Evolutionary conservation across 1,140 invertebrate species (phyloP).

Genomic region (Drosophila melanogaster): Release_6_plus_ISO1_MT NT_037436.4:8960001-8960500

Average conservation of each 20-base stretch:
- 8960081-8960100: slow-evolving; percentile 88
- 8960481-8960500: slow-evolving; percentile 84
- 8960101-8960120: slow-evolving; percentile 89
- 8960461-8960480: slow-evolving; percentile 90
- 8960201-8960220: slow-evolving; percentile 89
- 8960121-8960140: slow-evolving; percentile 88
- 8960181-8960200: slow-evolving; percentile 90
- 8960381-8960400: slow-evolving; percentile 89
- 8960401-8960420: slow-evolving; percentile 89
- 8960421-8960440: slow-evolving; percentile 90
- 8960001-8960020: slow-evolving; percentile 79
- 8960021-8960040: slow-evolving; percentile 88
- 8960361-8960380: slow-evolving; percentile 91
- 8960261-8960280: slow-evolving; percentile 92
- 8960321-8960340: slow-evolving; percentile 88
- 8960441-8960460: slow-evolving; percentile 88
- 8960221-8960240: slow-evolving; percentile 89
- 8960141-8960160: slow-evolving; percentile 92
- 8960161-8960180: slow-evolving; percentile 91
- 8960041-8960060: slow-evolving; percentile 91
- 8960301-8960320: slow-evolving; percentile 88
- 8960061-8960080: slow-evolving; percentile 91
- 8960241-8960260: slow-evolving; percentile 88
- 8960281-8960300: slow-evolving; percentile 93
- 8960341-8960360: slow-evolving; percentile 87